These are phyloP conservation scores for Darevskia mixta DNA, from an alignment of 2,797 vertebrate species.

Conservation along the genomic window DNA sequence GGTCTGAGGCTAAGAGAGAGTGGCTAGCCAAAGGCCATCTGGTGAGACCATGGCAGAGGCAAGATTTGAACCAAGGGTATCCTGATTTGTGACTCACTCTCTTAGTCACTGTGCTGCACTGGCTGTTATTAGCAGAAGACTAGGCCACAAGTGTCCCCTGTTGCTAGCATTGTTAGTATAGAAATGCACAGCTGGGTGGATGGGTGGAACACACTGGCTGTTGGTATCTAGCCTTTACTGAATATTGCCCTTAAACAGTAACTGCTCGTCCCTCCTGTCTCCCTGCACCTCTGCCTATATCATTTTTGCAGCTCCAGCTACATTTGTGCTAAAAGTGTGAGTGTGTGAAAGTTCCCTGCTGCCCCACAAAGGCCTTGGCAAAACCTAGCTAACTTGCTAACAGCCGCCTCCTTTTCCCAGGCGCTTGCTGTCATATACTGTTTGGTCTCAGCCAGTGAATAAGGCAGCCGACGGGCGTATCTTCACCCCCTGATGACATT, in stretches of 20 bases:
- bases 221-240: neutral
- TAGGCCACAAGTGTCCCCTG: neutral
- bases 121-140: neutral
- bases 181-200: neutral
- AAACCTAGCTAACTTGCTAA: slow-evolving; percentile 21
- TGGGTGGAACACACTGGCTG: neutral
- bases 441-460: slow-evolving; percentile 66
- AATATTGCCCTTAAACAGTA: neutral
- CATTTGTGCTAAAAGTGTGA: neutral
- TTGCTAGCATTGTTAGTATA: neutral
- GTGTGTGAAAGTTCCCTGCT: slow-evolving; percentile 11
- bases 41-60: neutral
- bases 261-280: neutral
- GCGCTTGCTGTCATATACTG: slow-evolving; percentile 53
- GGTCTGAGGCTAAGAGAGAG: neutral
- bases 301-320: neutral
- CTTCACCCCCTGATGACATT: slow-evolving; percentile 81
- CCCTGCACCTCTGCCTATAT: neutral
- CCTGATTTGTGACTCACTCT: neutral
- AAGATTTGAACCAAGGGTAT: neutral
- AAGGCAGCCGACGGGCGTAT: slow-evolving; percentile 77
- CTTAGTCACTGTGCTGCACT: neutral
- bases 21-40: neutral
- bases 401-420: slow-evolving; percentile 39
- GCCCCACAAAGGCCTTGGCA: slow-evolving; percentile 17